These are phyloP conservation scores for Temnothorax ravouxi DNA, from an alignment of 2,888 invertebrate species.

Conservation along the genomic window DNA sequence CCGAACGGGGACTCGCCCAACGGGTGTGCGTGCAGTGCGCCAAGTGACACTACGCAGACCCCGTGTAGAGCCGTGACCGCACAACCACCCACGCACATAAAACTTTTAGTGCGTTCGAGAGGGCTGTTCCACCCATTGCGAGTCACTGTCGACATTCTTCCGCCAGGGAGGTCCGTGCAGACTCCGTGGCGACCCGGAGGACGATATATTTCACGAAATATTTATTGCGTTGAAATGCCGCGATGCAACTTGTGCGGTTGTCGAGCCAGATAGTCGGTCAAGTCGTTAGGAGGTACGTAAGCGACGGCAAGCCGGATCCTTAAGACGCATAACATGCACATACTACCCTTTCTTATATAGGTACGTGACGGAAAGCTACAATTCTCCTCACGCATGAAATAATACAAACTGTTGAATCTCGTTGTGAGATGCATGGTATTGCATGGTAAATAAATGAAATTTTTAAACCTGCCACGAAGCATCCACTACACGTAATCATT, in stretches of 20 bases:
- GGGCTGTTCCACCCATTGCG: slow-evolving; percentile 20
- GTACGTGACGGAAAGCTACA: neutral
- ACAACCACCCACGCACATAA: slow-evolving; percentile 75
- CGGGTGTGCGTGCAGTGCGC: slow-evolving; percentile 23
- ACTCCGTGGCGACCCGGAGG: neutral
- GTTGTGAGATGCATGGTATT: too few species aligned
- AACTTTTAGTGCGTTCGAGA: slow-evolving; percentile 75
- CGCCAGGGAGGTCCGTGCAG: slow-evolving; percentile 28
- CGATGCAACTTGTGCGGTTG: neutral
- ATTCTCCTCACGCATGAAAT: neutral
- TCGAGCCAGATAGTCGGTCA: neutral
- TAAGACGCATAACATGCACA: neutral
- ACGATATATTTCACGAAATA: slow-evolving; percentile 32
- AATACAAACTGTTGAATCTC: neutral
- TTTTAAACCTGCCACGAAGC: neutral
- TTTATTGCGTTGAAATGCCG: slow-evolving; percentile 10
- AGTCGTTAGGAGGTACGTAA: neutral
- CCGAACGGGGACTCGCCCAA: slow-evolving; percentile 17
- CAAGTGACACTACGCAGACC: slow-evolving; percentile 79
- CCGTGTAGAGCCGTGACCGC: slow-evolving; percentile 68
- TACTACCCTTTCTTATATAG: neutral
- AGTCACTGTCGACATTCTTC: slow-evolving; percentile 11
- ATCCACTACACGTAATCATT: neutral
- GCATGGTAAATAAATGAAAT: neutral
- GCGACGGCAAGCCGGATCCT: neutral